Base-by-base conservation (phyloP, 2,113 vertebrate genomes). In the Kobus ellipsiprymnus region DNA sequence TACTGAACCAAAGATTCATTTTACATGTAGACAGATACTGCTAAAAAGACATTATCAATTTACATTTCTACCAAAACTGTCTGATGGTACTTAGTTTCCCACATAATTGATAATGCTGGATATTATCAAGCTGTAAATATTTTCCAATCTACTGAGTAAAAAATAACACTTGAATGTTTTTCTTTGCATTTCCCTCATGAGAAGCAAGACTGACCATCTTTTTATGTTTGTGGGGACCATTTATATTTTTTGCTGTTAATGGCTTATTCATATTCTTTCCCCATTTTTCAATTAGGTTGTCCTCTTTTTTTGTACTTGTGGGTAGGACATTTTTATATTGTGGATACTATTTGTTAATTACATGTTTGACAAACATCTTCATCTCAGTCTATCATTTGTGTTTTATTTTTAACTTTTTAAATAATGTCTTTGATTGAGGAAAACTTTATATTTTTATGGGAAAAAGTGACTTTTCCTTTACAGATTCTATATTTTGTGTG, bases 321-420 rank as follows among this genome's bases (percentile, higher is more conserved):
- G 50, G 15, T 60, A 86, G n/a, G 71, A 40, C 21, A 13, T 86
- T 94, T 91, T 96, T 62, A 90, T 57, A 14, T 36, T 92, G 46
- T 82, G 67, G 57, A 71, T 44, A 81, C 23, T 84, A 59, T 59
- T 54, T 86, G 52, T 86, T 84, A 96, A 21, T 55, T 82, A 92
- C 0, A 81, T 62, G 46, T 46, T 52, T 94, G 52, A 86, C 80
- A 86, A 92, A 88, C 77, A 88, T 90, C 87, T 88, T 86, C 85
- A 83, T 86, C 30, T 78, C 21, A 55, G 19, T 40, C 52, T 62
- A 23, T 87, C 54, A 64, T 94, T 88, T 94, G 40, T 44, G 62
- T 88, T 94, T 95, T 30, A 85, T n/a, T 87, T 91, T 90, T 96
- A 74, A 92, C 85, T 90, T 89, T 81, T 92, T 86, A 62, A 89